Conservation (phyloP, 2,113 vertebrate genomes). For the Heptranchias perlo region DNA sequence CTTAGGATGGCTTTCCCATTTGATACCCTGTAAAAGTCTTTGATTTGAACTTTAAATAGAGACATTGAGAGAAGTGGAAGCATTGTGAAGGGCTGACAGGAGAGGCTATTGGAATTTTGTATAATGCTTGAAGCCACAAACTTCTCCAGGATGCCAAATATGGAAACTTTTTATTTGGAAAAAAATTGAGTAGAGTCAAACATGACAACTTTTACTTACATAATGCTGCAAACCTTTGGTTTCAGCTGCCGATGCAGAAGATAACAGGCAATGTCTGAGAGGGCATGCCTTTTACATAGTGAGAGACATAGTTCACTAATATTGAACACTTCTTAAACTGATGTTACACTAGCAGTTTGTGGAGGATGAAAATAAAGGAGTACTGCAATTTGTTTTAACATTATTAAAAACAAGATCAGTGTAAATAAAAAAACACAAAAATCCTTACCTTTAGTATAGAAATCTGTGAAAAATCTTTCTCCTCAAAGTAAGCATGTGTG, state of each 20-base stretch:
- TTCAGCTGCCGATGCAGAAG: not conserved
- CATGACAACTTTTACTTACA: no score
- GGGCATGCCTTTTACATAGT: no score
- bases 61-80: no score
- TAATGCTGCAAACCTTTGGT: not conserved
- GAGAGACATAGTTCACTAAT: not conserved
- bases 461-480: constrained; percentile 97
- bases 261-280: not conserved
- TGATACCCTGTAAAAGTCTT: no score
- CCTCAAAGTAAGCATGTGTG: constrained; percentile 97
- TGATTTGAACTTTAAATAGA: no score
- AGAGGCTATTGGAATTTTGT: no score
- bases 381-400: not conserved
- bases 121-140: no score
- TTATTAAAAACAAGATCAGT: not conserved
- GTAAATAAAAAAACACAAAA: not conserved
- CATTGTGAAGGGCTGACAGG: no score
- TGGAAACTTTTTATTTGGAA: no score
- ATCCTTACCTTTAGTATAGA: constrained; percentile 86
- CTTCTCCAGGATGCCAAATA: no score
- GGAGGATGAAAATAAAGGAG: not conserved
- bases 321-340: not conserved
- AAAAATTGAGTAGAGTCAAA: no score
- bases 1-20: no score
- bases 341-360: not conserved